Evolutionary conservation across 2,888 invertebrate species (phyloP), one percentile per base, ranked within the genome.

Genomic region (Lasius fuliginosus): DNA sequence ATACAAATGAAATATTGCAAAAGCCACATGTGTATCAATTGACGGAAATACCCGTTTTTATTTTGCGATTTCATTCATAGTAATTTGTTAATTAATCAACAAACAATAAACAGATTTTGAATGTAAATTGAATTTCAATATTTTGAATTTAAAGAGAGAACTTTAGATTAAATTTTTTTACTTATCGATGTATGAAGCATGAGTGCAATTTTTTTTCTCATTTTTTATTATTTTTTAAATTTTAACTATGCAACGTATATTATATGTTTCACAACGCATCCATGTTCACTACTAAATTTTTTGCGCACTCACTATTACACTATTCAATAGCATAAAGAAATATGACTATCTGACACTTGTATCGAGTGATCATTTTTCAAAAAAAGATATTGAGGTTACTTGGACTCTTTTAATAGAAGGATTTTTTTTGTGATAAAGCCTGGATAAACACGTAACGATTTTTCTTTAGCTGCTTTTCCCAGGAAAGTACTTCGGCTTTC

Each of bases 1-100:
- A 81, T 86, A 79, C 71, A 86, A 86, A 86, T 62, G 60, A 84
- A 84, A 68, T 69, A 53, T n/a, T 62, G 36, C 8, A 30, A 53
- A 71, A 79, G 60, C 30, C 42, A 27, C 56, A 82, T 36, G 15
- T 67, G 27, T 77, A 58, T 60, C 40, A 40, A 27, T 74, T 12
- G 9, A n/a, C 6, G 11, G 5, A 42, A 30, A 12, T 58, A 27
- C 18, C 40, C n/a, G 2, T 42, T 60, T 58, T 18, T 60, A 60
- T 40, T 40, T 74, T 23, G 23, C 5, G n/a, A 30, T 60, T 12
- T 30, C n/a, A 30, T n/a, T 42, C 42, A 42, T 58, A 36, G 3
- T 42, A 12, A 60, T 74, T 60, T 11, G 27, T 58, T 27, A 56
- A 73, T 73, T 27, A 60, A 60, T 15, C 15, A 40, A 46, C 23